phyloP scores from a whole-genome alignment of 2,113 vertebrate species.

The Bubalus kerabau region DNA sequence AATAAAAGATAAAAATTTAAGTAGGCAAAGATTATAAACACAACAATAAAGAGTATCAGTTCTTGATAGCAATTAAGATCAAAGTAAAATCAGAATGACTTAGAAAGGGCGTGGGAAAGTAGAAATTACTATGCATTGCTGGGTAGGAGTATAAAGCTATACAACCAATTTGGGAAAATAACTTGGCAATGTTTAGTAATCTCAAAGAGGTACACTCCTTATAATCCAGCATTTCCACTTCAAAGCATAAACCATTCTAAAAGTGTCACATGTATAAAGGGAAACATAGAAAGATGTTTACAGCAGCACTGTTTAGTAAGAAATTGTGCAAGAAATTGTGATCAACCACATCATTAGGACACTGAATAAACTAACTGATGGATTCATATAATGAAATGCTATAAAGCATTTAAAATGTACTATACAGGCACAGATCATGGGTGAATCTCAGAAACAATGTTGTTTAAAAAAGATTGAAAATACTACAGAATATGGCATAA shows the following conservation, averaged over 20 bases:
- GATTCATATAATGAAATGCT: background rate
- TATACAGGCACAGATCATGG: background rate
- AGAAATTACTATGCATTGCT: background rate
- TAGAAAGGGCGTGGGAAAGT: background rate
- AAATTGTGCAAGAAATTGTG: background rate
- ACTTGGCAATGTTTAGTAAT: background rate
- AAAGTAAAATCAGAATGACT: background rate
- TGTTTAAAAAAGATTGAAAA: background rate
- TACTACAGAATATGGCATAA: background rate
- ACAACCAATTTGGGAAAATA: background rate
- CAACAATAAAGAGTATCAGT: background rate
- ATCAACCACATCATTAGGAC: background rate
- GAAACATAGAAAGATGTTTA: background rate
- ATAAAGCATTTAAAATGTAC: background rate
- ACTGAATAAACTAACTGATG: background rate
- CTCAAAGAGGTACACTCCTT: background rate
- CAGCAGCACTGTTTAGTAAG: background rate
- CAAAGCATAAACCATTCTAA: background rate
- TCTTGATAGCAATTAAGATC: background rate
- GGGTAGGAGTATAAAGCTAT: background rate
- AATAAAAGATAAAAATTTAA: background rate
- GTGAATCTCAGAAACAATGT: background rate
- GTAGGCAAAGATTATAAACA: background rate
- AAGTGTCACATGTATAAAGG: background rate
- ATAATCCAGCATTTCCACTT: background rate